Evolutionary conservation across 2,888 invertebrate species (phyloP).

Genomic region (Apodemia zela): DNA sequence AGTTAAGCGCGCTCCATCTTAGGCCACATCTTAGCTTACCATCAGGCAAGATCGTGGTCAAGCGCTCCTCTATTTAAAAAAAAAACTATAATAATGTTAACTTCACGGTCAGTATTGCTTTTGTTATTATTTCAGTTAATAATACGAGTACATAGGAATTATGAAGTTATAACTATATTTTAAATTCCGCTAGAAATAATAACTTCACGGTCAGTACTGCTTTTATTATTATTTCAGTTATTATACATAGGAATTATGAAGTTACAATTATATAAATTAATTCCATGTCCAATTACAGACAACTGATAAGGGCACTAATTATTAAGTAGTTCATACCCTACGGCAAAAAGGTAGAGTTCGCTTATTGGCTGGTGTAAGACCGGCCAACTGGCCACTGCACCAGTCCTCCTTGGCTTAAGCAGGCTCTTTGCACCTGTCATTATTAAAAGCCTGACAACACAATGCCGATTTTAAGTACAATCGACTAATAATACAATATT

Average conservation of each 20-base stretch:
- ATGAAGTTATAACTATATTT: too few relatives aligned
- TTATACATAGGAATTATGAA: background rate
- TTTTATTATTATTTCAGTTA: background rate
- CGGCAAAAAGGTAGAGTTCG: slow-evolving; percentile 50
- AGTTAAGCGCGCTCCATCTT: too few relatives aligned
- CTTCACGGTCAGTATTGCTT: too few relatives aligned
- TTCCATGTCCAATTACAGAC: slow-evolving; percentile 7
- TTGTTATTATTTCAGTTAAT: too few relatives aligned
- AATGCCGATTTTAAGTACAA: slow-evolving; percentile 40
- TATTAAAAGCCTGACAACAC: slow-evolving; percentile 67
- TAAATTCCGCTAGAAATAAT: too few relatives aligned
- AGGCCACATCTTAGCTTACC: too few relatives aligned
- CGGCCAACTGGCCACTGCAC: slow-evolving; percentile 48
- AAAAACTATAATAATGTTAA: too few relatives aligned
- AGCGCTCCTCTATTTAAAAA: too few relatives aligned
- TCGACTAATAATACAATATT: background rate
- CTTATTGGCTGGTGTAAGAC: slow-evolving; percentile 45
- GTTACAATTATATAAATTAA: slow-evolving; percentile 1
- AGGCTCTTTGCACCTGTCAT: slow-evolving; percentile 65
- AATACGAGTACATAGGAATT: too few relatives aligned
- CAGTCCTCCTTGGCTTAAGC: slow-evolving; percentile 69
- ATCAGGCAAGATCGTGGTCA: too few relatives aligned
- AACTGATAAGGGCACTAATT: slow-evolving; percentile 8
- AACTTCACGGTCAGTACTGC: background rate
- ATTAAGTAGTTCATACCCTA: slow-evolving; percentile 32